phyloP scores from a whole-genome alignment of 2,113 vertebrate species.

The Crotalus helleri region DNA sequence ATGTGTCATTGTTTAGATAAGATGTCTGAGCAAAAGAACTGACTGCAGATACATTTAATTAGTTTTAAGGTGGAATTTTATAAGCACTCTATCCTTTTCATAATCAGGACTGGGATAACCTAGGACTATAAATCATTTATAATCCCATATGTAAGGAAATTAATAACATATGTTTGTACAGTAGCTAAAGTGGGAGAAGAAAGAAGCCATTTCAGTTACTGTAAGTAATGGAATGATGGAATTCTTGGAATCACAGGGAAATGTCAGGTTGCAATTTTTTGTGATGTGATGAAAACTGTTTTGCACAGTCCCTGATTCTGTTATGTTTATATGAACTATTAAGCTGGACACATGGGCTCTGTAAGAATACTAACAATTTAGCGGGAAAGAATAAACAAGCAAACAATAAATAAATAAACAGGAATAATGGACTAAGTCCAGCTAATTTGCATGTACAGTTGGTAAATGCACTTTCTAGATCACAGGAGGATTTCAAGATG shows the following conservation, averaged over 20 bases:
- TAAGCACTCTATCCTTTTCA: slow-evolving; percentile 31
- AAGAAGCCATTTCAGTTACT: slow-evolving; percentile 11
- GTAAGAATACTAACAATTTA: not conserved
- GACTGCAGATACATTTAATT: slow-evolving; percentile 41
- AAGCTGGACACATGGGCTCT: not conserved
- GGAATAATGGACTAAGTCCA: not conserved
- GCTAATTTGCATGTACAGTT: not conserved
- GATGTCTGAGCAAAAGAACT: slow-evolving; percentile 56
- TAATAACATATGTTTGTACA: not conserved
- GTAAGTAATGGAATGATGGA: not conserved
- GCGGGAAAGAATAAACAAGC: not conserved
- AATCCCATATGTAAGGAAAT: slow-evolving; percentile 3
- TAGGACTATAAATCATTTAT: slow-evolving; percentile 21
- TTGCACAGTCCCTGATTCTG: not conserved
- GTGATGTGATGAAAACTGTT: not conserved
- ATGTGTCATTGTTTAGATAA: slow-evolving; percentile 77
- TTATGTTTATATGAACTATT: not conserved
- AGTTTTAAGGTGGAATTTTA: slow-evolving; percentile 77
- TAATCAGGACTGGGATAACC: slow-evolving; percentile 12
- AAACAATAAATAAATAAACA: not conserved
- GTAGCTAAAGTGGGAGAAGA: not conserved
- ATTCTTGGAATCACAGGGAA: not conserved
- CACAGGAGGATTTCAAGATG: not conserved
- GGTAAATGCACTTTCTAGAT: not conserved
- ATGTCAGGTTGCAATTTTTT: slow-evolving; percentile 1